Base-by-base conservation (phyloP, 2,888 invertebrate species). In the Leptinotarsa rubiginosa region DNA sequence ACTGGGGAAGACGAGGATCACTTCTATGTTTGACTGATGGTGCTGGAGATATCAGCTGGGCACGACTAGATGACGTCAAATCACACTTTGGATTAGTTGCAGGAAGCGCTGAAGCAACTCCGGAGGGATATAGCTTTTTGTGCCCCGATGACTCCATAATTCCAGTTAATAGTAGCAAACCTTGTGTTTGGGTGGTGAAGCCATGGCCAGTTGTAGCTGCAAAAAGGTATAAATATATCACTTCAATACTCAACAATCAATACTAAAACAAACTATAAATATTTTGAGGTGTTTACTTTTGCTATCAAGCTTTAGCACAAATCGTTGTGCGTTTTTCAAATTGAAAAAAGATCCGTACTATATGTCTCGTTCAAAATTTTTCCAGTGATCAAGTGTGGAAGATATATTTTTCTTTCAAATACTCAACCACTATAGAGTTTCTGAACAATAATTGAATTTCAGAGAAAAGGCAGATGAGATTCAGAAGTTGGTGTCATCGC, bases 21-120 rank as follows among this genome's bases (percentile, higher is more conserved):
- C 89, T 97, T 4, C 89, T 91, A 49, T 98, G 98, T 82, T 89
- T 97, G 25, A 91, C 92, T 0, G 94, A 94, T 77, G 93, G 93
- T 16, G 90, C 90, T 0, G 97, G 96, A 0, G 95, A 96, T 85
- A 91, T 96, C 47, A 93, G 94, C 2, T 96, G 96, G 95, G 93
- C 93, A 0, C 92, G 94, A 78, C 88, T 93, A 1, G 93, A 93
- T 78, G 94, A 94, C 83, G 91, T 93, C 15, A 85, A 85, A 25
- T 85, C 89, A 47, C 93, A 93, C 83, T 95, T 95, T 82, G 91
- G 91, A 82, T 92, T 90, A 1, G 85, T 84, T 1, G 87, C 88
- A 1, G 84, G 88, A 49, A 78, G 79, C 80, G 47, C 85, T 1
- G 87, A 89, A 81, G 86, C 86, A 0, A 87, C 88, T 0, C 84